A percentile compares a stretch with the other conserved stretches of the same genome.
Evolutionary conservation across 1,140 invertebrate species (phyloP).

Genomic region (Dendroctonus valens): DNA sequence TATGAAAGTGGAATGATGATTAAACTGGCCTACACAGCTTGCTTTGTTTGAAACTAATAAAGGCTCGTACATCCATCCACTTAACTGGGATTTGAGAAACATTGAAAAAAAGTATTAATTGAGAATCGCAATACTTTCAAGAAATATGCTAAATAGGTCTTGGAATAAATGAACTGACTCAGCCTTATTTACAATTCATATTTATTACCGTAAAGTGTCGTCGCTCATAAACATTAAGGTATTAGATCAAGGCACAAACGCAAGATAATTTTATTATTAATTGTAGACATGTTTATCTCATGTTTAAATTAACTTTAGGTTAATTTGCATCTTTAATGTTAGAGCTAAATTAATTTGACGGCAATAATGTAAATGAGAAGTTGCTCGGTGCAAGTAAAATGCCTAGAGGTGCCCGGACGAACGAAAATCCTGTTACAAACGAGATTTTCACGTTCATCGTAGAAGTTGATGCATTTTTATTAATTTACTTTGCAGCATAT

Average conservation of each 20-base stretch:
- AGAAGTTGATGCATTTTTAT: background rate
- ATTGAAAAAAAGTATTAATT: slow-evolving; percentile 5
- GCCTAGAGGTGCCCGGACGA: slow-evolving; percentile 9
- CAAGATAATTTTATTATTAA: slow-evolving; percentile 44
- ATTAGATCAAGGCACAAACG: slow-evolving; percentile 37
- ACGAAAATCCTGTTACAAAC: slow-evolving; percentile 27
- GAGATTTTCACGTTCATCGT: slow-evolving; percentile 14
- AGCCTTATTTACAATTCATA: slow-evolving; percentile 36
- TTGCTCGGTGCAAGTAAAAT: slow-evolving; percentile 24
- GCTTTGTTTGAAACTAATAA: too few species aligned
- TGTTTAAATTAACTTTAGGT: slow-evolving; percentile 44
- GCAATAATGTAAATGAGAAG: slow-evolving; percentile 44
- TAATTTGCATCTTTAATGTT: slow-evolving; percentile 47
- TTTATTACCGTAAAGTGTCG: slow-evolving; percentile 36
- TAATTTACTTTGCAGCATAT: slow-evolving; percentile 9
- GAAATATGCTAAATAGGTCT: slow-evolving; percentile 28
- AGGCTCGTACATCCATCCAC: too few species aligned
- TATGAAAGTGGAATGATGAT: too few species aligned
- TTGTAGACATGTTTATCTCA: slow-evolving; percentile 44
- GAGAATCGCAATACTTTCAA: slow-evolving; percentile 8
- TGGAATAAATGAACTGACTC: slow-evolving; percentile 22
- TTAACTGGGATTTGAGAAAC: too few species aligned
- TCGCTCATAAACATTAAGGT: slow-evolving; percentile 37
- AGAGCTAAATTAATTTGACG: slow-evolving; percentile 46
- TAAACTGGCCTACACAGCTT: too few species aligned